Base-by-base conservation (phyloP, 1,140 invertebrate species). In the Saccostrea glomerata region DNA sequence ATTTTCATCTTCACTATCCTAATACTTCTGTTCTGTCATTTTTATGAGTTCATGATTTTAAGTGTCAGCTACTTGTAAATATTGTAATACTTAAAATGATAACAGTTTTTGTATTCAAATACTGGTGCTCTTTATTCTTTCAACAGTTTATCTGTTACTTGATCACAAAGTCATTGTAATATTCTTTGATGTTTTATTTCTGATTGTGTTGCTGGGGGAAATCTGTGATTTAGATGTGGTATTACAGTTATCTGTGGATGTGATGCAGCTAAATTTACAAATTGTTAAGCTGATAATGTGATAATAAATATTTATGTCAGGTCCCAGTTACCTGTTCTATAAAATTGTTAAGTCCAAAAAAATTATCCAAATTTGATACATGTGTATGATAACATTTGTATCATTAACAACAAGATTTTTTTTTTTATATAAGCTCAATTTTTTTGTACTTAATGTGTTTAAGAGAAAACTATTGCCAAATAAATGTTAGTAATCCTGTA, bases 31-130 rank as follows among this genome's bases (percentile, higher is more conserved):
- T 20, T 12, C 30, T 30, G 23, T 77, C 70, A 77, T 36, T 36
- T 30, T 77, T 36, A 25, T 36, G 13, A 15, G 23, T 73, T 13
- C 70, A 25, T 25, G 23, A 30, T 30, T 77, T 77, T 20, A 17
- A 63, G 5, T 77, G 9, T 77, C 70, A 77, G 25, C 70, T 25
- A 6, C 25, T 30, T 77, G 15, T 25, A 77, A 77, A 77, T 25
- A 15, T 25, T 77, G 7, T 77, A 25, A 13, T 66, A 47, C 11
- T 77, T 77, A 36, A 30, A 77, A 77, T 30, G 70, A 30, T 77
- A 36, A 77, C 70, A 30, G 13, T 77, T 73, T 73, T 77, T 77
- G 70, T 77, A 77, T 77, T 77, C 70, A 77, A 36, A 77, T 77
- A 36, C 70, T 77, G 70, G 70, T 77, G 70, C 70, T 77, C 70